These are phyloP conservation scores for Chromoteleia sp. DNA, from an alignment of 2,888 invertebrate species.

Conservation along the genomic window DNA sequence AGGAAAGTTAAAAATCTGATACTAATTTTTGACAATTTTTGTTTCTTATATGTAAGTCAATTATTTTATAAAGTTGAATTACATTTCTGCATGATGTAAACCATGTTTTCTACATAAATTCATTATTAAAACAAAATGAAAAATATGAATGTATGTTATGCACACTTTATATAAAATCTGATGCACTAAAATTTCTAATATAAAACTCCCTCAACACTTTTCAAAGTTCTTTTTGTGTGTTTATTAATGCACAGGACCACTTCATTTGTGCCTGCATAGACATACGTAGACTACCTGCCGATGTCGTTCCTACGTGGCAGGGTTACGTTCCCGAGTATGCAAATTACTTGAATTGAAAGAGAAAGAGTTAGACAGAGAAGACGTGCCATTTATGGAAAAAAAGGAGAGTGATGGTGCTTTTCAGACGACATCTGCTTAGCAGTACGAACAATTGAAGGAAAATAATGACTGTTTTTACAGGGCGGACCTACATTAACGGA, in stretches of 20 bases:
- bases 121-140: too few species aligned
- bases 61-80: too few species aligned
- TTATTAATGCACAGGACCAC: constrained; percentile 83
- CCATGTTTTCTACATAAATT: too few species aligned
- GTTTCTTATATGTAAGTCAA: too few species aligned
- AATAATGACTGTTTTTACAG: constrained; percentile 83
- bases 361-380: constrained; percentile 57
- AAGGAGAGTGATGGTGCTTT: constrained; percentile 70
- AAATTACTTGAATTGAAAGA: constrained; percentile 74
- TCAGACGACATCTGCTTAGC: constrained; percentile 80
- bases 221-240: constrained; percentile 78
- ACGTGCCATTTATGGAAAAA: constrained; percentile 33
- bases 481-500: constrained; percentile 77
- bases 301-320: constrained; percentile 72
- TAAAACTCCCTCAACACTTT: constrained; percentile 16
- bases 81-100: too few species aligned
- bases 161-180: not conserved
- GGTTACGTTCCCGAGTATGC: constrained; percentile 82
- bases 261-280: constrained; percentile 75
- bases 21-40: too few species aligned
- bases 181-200: not conserved
- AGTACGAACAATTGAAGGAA: constrained; percentile 78
- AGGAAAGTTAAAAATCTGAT: too few species aligned
- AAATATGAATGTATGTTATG: too few species aligned
- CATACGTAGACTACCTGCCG: constrained; percentile 77